Evolutionary conservation across 2,888 invertebrate species (phyloP).

Genomic region (Drosophila neonasuta): DNA sequence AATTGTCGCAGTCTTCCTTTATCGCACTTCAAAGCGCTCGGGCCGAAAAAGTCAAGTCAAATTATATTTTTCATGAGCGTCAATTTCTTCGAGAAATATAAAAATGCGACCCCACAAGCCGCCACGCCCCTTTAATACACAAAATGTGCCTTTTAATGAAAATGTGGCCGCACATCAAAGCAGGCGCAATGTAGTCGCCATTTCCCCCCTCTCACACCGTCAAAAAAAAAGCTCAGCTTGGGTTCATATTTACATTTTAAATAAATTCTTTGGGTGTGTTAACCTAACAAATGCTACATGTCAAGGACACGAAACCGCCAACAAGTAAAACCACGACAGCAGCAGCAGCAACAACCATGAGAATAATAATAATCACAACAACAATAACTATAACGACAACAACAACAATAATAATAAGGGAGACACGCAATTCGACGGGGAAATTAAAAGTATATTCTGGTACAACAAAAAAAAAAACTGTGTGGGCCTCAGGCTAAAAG

Average conservation of each 20-base stretch:
- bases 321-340: background rate
- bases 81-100: conserved; percentile 30
- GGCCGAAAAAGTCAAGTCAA: conserved; percentile 26
- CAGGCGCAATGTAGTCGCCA: background rate
- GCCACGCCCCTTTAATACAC: conserved; percentile 12
- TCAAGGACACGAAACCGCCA: conserved; percentile 44
- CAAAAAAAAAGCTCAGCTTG: conserved; percentile 9
- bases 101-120: background rate
- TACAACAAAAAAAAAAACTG: background rate
- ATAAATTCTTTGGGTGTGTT: conserved; percentile 26
- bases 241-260: conserved; percentile 38
- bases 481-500: conserved; percentile 7
- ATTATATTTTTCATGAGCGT: conserved; percentile 40
- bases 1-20: conserved; percentile 40
- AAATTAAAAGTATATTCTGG: conserved; percentile 40
- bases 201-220: background rate
- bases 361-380: background rate
- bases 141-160: conserved; percentile 43
- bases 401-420: conserved; percentile 8
- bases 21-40: conserved; percentile 45
- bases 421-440: conserved; percentile 27
- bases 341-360: background rate
- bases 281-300: conserved; percentile 37
- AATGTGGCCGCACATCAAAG: conserved; percentile 52
- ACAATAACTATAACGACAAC: background rate